phyloP scores from a whole-genome alignment of 2,113 vertebrate genomes.

The Campylorhamphus procurvoides region DNA sequence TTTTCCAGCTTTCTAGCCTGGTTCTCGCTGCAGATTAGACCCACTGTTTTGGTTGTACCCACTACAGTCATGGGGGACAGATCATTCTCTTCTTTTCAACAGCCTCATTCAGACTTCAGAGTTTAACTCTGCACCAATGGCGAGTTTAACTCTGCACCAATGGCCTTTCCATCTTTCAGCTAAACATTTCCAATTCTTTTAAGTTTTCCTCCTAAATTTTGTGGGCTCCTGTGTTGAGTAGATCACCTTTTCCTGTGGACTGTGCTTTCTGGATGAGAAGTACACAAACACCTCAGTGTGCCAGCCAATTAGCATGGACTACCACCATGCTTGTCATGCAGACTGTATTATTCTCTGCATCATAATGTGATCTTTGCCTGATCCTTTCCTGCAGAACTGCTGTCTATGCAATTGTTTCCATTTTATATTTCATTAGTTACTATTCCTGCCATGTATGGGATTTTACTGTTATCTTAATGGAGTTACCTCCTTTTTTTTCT shows the following conservation, averaged over 20 bases:
- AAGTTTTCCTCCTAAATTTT: not conserved
- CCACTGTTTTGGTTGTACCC: not conserved
- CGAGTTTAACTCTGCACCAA: not conserved
- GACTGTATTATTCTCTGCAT: not conserved
- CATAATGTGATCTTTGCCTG: not conserved
- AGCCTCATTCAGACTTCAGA: not conserved
- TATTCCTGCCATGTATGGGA: not conserved
- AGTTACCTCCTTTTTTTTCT: not conserved
- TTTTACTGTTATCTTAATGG: not conserved
- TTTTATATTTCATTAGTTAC: not conserved
- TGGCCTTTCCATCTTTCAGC: not conserved
- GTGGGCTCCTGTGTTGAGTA: not conserved
- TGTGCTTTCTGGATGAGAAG: not conserved
- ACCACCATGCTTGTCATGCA: not conserved
- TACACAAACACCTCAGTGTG: not conserved
- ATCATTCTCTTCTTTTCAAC: not conserved
- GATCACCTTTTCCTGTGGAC: not conserved
- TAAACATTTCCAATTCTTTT: not conserved
- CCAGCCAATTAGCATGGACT: not conserved
- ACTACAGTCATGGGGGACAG: accelerated
- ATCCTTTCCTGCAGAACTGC: not conserved
- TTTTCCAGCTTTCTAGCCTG: not conserved
- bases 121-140: not conserved
- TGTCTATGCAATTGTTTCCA: not conserved
- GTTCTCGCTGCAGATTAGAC: not conserved